These are phyloP conservation scores for Progne subis DNA, from an alignment of 2,113 vertebrate species.

Conservation along the genomic window DNA sequence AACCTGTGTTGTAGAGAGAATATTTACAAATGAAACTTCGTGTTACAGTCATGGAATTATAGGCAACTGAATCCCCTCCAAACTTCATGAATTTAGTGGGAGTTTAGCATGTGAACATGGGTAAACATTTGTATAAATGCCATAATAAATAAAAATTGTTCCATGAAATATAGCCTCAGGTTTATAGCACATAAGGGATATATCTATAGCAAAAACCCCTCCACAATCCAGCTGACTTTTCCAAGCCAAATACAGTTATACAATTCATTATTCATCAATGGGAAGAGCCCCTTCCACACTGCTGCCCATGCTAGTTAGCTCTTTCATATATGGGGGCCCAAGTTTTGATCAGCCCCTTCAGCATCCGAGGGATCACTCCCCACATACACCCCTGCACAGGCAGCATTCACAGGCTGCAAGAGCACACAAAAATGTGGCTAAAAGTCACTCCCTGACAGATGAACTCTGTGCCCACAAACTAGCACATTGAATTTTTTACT, in stretches of 20 bases:
- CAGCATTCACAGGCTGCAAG: background rate
- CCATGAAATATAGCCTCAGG: background rate
- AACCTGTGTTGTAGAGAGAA: background rate
- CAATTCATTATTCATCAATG: background rate
- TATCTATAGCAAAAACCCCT: background rate
- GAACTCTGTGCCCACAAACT: background rate
- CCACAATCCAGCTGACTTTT: background rate
- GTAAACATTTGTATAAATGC: background rate
- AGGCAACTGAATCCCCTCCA: background rate
- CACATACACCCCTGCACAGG: background rate
- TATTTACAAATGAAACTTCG: background rate
- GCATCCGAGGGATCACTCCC: background rate
- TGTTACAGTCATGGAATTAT: background rate
- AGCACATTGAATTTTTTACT: background rate
- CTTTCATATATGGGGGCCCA: background rate
- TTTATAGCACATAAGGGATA: background rate
- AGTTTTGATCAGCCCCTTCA: background rate
- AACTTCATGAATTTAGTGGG: background rate
- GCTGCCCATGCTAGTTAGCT: background rate
- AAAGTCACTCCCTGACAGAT: background rate
- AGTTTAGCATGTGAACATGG: background rate
- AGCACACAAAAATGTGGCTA: background rate
- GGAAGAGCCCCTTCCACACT: background rate
- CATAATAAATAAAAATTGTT: background rate
- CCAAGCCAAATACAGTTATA: background rate